Conservation (phyloP, 2,888 invertebrate species). For the Crepidodera aurea region DNA sequence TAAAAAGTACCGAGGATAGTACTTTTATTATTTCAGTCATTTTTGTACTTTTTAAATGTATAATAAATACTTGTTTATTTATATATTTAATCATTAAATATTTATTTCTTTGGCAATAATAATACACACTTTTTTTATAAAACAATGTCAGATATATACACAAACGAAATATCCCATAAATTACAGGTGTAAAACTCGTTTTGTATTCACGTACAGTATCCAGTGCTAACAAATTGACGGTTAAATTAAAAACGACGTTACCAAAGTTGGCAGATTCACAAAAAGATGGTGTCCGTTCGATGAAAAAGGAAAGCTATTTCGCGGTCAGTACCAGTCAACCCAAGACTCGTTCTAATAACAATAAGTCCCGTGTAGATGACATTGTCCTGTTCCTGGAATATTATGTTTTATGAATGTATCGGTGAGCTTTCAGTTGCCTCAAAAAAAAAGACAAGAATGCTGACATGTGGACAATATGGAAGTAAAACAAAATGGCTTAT, state of each 20-base stretch:
- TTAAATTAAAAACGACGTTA: constrained; percentile 30
- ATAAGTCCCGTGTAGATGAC: constrained; percentile 12
- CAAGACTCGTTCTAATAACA: constrained; percentile 16
- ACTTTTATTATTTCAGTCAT: no score
- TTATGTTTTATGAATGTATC: constrained; percentile 12
- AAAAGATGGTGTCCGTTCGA: constrained; percentile 30
- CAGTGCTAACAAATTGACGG: constrained; percentile 25
- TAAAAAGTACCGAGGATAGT: no score
- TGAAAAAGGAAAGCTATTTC: constrained; percentile 42
- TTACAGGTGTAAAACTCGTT: constrained; percentile 18
- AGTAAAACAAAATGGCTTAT: constrained; percentile 8
- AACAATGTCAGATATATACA: no score
- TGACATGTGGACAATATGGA: constrained; percentile 1
- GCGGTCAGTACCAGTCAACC: constrained; percentile 22
- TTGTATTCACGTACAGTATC: constrained; percentile 23
- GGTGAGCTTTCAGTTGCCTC: constrained; percentile 5
- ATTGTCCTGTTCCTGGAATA: constrained; percentile 19
- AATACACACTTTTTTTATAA: no score
- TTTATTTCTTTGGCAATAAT: no score
- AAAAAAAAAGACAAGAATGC: not conserved
- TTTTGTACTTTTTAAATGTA: no score
- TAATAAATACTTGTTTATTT: no score
- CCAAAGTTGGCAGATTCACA: constrained; percentile 30
- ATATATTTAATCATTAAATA: no score
- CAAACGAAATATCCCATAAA: constrained; percentile 18